A percentile compares a stretch with the other conserved stretches of the same genome.
Evolutionary conservation across 1,140 invertebrate genomes (phyloP).

Genomic region (Drosophila busckii): DNA sequence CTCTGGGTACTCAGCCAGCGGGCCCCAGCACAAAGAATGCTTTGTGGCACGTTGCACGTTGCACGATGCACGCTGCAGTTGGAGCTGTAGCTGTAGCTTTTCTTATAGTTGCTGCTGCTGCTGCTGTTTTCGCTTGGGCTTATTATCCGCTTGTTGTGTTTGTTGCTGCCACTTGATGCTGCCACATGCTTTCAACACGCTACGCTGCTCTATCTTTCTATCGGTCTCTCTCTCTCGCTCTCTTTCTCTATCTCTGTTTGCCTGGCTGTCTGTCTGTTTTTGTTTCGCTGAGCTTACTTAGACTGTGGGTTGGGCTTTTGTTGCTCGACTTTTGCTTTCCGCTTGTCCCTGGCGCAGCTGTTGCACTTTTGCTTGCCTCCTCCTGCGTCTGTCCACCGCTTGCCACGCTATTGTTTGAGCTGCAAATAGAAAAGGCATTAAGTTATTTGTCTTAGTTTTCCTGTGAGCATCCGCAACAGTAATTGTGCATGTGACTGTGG

Average conservation of each 20-base stretch:
- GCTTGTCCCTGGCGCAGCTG: constrained; percentile 48
- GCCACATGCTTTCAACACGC: constrained; percentile 61
- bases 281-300: constrained; percentile 22
- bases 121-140: constrained; percentile 38
- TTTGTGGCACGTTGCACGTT: constrained; percentile 7
- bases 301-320: constrained; percentile 39
- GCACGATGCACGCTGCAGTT: too few relatives aligned
- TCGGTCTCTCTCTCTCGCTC: background rate
- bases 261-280: constrained; percentile 8
- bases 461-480: constrained; percentile 10
- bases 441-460: constrained; percentile 70
- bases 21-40: too few relatives aligned
- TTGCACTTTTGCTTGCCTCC: constrained; percentile 63
- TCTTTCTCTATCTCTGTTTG: constrained; percentile 10
- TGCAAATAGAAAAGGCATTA: constrained; percentile 73
- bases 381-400: constrained; percentile 6
- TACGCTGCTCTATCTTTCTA: constrained; percentile 7
- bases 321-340: constrained; percentile 19
- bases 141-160: constrained; percentile 62
- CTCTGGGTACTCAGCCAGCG: too few relatives aligned
- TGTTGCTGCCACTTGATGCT: constrained; percentile 68
- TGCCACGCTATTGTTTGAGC: constrained; percentile 55
- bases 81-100: background rate
- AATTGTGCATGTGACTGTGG: background rate
- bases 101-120: constrained; percentile 13